Percentiles rank a stretch among this genome's conserved stretches.
These are phyloP conservation scores for Chymomyza costata DNA, from an alignment of 1,140 invertebrate species.

Conservation along the genomic window DNA sequence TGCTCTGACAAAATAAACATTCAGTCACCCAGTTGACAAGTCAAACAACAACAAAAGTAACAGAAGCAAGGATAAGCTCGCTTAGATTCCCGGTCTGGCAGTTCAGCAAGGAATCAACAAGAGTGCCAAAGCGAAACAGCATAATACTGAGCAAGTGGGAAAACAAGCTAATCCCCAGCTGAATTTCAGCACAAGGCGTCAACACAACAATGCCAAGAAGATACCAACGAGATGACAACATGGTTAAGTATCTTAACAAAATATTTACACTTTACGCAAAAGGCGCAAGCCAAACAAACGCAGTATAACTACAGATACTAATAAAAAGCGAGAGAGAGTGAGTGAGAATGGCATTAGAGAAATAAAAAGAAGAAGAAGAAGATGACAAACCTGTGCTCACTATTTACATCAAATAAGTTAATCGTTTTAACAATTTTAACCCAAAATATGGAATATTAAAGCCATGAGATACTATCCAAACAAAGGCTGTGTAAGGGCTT, in stretches of 20 bases:
- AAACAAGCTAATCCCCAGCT: conserved; percentile 51
- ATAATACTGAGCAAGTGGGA: background rate
- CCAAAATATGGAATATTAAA: no score
- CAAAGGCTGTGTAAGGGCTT: no score
- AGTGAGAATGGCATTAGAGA: no score
- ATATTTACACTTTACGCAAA: conserved; percentile 68
- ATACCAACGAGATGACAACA: conserved; percentile 42
- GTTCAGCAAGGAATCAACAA: background rate
- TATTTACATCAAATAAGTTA: conserved; percentile 61
- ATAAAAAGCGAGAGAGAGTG: background rate
- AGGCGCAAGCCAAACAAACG: conserved; percentile 57
- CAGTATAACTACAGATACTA: conserved; percentile 2
- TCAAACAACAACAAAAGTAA: conserved; percentile 36
- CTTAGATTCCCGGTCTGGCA: conserved; percentile 5
- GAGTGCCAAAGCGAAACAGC: background rate
- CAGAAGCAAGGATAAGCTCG: conserved; percentile 53
- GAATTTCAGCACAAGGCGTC: conserved; percentile 28
- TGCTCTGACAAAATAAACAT: conserved; percentile 50
- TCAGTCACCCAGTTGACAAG: conserved; percentile 46
- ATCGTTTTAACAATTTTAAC: conserved; percentile 55
- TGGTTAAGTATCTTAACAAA: conserved; percentile 67
- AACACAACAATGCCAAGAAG: conserved; percentile 1
- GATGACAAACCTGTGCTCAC: conserved; percentile 17
- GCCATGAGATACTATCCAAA: no score
- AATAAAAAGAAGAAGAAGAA: conserved; percentile 2